Evolutionary conservation across 1,140 invertebrate species (phyloP).

Genomic region (Nymphalis io): DNA sequence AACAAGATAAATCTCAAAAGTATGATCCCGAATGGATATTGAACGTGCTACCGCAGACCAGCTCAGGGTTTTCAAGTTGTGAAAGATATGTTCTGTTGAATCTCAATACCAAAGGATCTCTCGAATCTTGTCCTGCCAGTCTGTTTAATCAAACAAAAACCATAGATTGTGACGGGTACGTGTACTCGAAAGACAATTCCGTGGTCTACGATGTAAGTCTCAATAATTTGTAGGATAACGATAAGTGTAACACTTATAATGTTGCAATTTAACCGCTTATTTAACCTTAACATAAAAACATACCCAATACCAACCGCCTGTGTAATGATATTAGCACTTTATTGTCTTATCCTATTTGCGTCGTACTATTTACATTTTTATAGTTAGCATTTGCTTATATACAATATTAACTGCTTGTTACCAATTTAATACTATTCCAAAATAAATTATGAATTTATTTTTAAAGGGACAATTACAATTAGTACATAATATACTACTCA

Average conservation of each 20-base stretch:
- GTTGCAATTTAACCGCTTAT: no score
- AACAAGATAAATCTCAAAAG: constrained; percentile 45
- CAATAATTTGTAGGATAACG: neutral
- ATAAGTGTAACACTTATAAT: neutral
- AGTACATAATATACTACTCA: no score
- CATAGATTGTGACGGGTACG: constrained; percentile 43
- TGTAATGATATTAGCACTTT: constrained; percentile 1
- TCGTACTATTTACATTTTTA: neutral
- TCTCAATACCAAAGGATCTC: constrained; percentile 25
- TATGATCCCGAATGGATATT: constrained; percentile 80
- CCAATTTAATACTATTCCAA: no score
- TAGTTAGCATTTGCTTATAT: neutral
- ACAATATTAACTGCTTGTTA: no score
- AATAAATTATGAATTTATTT: no score
- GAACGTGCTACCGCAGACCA: constrained; percentile 73
- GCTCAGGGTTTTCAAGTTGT: constrained; percentile 42
- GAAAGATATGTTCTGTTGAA: constrained; percentile 34
- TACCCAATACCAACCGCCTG: neutral
- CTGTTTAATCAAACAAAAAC: constrained; percentile 48
- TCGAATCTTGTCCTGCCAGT: constrained; percentile 39
- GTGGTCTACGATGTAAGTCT: constrained; percentile 63
- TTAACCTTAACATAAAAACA: no score
- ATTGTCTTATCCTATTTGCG: neutral
- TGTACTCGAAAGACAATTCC: constrained; percentile 45
- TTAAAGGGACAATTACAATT: no score